Evolutionary conservation across 2,888 invertebrate genomes (phyloP), one percentile per base, ranked within the genome.

Genomic region (Griposia aprilina): DNA sequence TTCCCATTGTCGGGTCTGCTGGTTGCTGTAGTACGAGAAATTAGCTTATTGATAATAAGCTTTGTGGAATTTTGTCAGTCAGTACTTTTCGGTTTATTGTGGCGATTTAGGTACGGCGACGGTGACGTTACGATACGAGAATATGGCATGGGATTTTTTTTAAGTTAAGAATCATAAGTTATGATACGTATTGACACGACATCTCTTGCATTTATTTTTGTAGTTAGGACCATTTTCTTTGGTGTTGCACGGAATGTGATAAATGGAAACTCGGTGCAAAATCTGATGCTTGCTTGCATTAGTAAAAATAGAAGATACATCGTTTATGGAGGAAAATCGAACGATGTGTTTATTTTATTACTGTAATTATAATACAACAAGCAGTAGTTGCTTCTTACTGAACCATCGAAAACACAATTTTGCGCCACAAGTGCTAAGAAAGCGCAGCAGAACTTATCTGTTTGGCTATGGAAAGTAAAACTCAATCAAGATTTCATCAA

Each of bases 1-100:
- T 87, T 20, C 88, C 91, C 81, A 91, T 92, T 6, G 84, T 74
- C 1, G 92, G 90, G 74, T 96, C 96, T 1, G 90, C 92, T 36
- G 95, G 94, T 77, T 89, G 77, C 96, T 96, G 90, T 41, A 13
- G 15, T 23, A 50, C 4, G 30, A 50, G 15, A 45, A 17, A 20
- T 20, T 57, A 1, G 20, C 7, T 69, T 36, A 55, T 17, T 20
- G 36, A 20, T 20, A 69, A 11, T 17, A n/a, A 36, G n/a, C n/a
- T 57, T 69, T 11, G 4, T 55, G 6, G 36, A 36, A 41, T 57
- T n/a, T 13, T n/a, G 11, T 11, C 57, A n/a, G 23, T 52, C n/a
- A 57, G 11, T 69, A n/a, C 11, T 57, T 17, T 55, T 69, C 7
- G 17, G 52, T 69, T 17, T 52, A 55, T 52, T 52, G 23, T n/a